Evolutionary conservation across 37 sponge, comb jelly and placozoan species (phyloP), one percentile per base, ranked within the genome.

Genomic region (Oscarella lobularis): DNA sequence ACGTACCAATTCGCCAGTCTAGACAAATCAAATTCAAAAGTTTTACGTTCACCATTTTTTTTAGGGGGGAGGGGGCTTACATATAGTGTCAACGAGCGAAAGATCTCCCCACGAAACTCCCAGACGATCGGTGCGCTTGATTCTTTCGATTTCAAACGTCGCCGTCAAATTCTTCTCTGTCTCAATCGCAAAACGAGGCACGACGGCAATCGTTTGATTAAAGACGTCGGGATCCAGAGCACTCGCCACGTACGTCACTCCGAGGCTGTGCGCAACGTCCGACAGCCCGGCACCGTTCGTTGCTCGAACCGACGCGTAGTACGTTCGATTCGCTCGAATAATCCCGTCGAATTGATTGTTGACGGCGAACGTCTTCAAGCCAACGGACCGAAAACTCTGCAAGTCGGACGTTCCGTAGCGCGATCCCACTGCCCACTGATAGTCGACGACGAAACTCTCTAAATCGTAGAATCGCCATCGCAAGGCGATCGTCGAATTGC

Each of bases 1-100:
- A 77, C 67, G 83, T 87, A 1, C 92, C 92, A 39, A 91, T 83
- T 0, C 33, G 74, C 92, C 92, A 91, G 38, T 66, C 92, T 91
- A 69, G 31, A 48, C 20, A 20, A 27, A 48, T 48, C 9, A 48
- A n/a, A n/a, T n/a, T n/a, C n/a, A n/a, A n/a, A n/a, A n/a, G n/a
- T n/a, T n/a, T n/a, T n/a, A n/a, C n/a, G n/a, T n/a, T n/a, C 54
- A 14, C 30, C 20, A n/a, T n/a, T n/a, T n/a, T n/a, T n/a, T n/a
- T n/a, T n/a, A n/a, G n/a, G n/a, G n/a, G n/a, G n/a, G n/a, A n/a
- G n/a, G 4, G 3, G 27, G 74, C 87, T 81, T 54, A 90, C 91
- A 87, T 40, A 79, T 81, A 20, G 81, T 60, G 31, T 84, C 80
- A 4, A 90, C 82, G 27, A 87, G 84, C 29, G 68, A 73, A 0